Conservation (phyloP, 2,113 vertebrate species). For the Gasterosteus nipponicus region DNA sequence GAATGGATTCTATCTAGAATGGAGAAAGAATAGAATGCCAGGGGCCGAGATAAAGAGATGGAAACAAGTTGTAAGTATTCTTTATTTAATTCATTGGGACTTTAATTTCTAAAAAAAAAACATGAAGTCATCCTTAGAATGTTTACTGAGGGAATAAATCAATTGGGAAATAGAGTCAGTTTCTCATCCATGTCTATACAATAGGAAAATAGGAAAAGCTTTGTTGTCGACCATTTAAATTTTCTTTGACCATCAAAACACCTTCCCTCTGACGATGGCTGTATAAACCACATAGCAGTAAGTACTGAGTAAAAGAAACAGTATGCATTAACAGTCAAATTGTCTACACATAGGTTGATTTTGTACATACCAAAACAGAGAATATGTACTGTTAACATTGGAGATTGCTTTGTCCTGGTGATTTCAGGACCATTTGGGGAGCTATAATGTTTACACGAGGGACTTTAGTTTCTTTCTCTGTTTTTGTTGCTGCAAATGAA, state of each 20-base stretch:
- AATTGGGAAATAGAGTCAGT: no score
- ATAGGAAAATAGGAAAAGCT: neutral
- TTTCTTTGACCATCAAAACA: neutral
- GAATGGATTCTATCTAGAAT: constrained; percentile 1
- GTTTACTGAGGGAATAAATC: no score
- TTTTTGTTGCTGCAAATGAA: constrained; percentile 69
- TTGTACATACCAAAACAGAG: neutral
- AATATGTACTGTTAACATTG: neutral
- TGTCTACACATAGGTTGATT: neutral
- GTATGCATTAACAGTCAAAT: neutral
- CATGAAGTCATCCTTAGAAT: no score
- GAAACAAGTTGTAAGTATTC: neutral
- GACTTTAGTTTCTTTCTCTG: constrained; percentile 57
- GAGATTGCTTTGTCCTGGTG: neutral
- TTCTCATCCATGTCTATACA: no score
- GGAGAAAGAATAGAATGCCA: constrained; percentile 5
- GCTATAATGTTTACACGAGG: constrained; percentile 36
- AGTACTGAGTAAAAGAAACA: neutral
- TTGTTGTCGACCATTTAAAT: neutral
- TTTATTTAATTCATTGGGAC: no score
- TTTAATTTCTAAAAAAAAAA: no score
- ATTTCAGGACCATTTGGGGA: constrained; percentile 21
- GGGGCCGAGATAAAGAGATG: neutral
- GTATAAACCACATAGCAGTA: neutral
- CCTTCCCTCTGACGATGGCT: neutral